A percentile compares a stretch with the other conserved stretches of the same genome.
phyloP scores from a whole-genome alignment of 2,797 vertebrate genomes.

The Chaenodraco wilsoni region DNA sequence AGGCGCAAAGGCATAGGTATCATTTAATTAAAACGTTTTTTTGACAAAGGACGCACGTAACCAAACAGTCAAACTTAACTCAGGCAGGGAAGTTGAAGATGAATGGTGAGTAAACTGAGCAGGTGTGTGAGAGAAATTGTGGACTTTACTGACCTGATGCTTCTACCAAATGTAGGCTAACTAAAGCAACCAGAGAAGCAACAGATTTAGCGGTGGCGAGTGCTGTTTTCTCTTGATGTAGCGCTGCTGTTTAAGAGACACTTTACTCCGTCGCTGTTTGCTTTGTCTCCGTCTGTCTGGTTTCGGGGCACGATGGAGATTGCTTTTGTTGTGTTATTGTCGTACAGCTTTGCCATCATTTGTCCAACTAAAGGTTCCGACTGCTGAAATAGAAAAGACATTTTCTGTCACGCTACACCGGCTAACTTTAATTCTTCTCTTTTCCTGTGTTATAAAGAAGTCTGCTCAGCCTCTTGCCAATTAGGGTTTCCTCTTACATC shows the following conservation, averaged over 20 bases:
- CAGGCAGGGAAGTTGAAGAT: conserved; percentile 42
- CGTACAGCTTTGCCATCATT: conserved; percentile 52
- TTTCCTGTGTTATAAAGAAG: conserved; percentile 18
- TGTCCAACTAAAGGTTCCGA: conserved; percentile 63
- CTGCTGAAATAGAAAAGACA: conserved; percentile 42
- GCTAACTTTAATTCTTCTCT: conserved; percentile 53
- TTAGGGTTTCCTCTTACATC: conserved; percentile 24
- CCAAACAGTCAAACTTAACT: conserved; percentile 56
- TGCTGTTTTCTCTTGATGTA: conserved; percentile 13
- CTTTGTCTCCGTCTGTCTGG: conserved; percentile 48
- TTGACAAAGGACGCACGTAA: conserved; percentile 61
- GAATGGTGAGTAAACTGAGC: conserved; percentile 41
- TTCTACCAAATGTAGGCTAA: conserved; percentile 60
- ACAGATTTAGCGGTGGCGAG: conserved; percentile 34
- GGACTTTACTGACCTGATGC: conserved; percentile 21
- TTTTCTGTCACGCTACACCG: conserved; percentile 50
- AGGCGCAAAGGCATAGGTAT: conserved; percentile 67
- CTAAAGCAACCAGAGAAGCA: conserved; percentile 47
- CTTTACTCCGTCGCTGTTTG: conserved; percentile 50
- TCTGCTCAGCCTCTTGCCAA: conserved; percentile 30
- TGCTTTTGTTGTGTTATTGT: conserved; percentile 61
- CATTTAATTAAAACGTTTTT: conserved; percentile 80
- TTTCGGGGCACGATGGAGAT: conserved; percentile 47
- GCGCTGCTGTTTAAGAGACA: conserved; percentile 40
- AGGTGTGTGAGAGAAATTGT: conserved; percentile 45